Percentiles rank a stretch among this genome's conserved stretches.
Conservation (phyloP, 2,797 vertebrate species). For the Hoplostethus mediterraneus region DNA sequence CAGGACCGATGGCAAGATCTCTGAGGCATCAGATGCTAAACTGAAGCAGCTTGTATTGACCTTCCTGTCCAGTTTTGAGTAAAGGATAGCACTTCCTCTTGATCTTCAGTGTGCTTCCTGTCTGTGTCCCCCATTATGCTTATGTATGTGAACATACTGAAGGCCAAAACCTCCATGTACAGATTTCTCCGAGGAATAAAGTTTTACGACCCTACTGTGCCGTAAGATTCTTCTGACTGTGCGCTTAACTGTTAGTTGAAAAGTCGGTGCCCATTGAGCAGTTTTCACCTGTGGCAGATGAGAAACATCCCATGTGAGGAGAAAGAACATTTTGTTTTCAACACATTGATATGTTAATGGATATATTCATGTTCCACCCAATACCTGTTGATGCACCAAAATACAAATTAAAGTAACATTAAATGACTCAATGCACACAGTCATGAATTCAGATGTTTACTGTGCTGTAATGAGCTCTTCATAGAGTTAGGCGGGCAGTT, state of each 20-base stretch:
- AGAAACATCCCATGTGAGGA: background rate
- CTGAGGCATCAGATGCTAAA: constrained; percentile 92
- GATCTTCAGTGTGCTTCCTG: constrained; percentile 74
- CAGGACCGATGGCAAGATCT: constrained; percentile 92
- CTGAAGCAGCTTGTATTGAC: constrained; percentile 93
- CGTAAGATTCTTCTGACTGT: constrained; percentile 64
- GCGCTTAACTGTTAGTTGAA: constrained; percentile 15
- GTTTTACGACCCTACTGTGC: constrained; percentile 70
- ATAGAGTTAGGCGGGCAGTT: constrained; percentile 13
- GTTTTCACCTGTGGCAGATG: constrained; percentile 19
- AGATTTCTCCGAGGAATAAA: constrained; percentile 82
- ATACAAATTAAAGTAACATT: background rate
- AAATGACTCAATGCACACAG: background rate
- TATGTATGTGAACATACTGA: constrained; percentile 80
- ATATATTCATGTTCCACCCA: background rate
- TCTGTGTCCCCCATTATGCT: constrained; percentile 68
- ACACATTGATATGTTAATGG: constrained; percentile 13
- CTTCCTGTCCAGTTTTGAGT: constrained; percentile 90
- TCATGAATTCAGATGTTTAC: constrained; percentile 41
- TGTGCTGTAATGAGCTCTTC: constrained; percentile 40
- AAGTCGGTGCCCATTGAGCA: constrained; percentile 20
- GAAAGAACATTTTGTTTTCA: constrained; percentile 10
- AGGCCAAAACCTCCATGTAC: constrained; percentile 83
- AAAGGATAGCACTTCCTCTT: constrained; percentile 65
- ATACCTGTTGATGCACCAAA: constrained; percentile 11